Evolutionary conservation across 2,888 invertebrate genomes (phyloP), one percentile per base, ranked within the genome.

Genomic region (Sphecodes monilicornis): DNA sequence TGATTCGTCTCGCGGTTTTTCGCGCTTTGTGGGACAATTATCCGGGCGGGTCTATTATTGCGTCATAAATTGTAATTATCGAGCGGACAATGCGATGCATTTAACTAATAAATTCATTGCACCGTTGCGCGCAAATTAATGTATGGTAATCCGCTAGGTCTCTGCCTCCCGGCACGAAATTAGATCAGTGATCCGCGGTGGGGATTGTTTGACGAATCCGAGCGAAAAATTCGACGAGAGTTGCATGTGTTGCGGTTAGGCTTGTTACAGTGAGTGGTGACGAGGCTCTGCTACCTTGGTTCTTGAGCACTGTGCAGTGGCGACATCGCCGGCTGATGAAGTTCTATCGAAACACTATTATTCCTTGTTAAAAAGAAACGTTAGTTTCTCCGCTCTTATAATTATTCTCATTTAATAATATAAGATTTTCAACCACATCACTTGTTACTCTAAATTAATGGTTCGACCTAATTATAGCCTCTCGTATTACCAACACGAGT

Each of bases 81-180:
- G 76, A 29, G 71, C 46, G 71, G 76, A 77, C 89, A 82, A 89
- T 84, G 88, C 85, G 78, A 82, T 74, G 88, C 85, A 84, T 89
- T 90, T 89, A 86, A 89, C 88, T 90, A 90, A 90, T 90, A 90
- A 89, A 90, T 90, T 90, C 89, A 89, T 90, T 85, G 85, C 64
- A 72, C 74, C 85, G 73, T 76, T 70, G 80, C 75, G 89, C 76
- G 87, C 84, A 88, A 90, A 89, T 90, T 88, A 90, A 90, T 90
- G 83, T 90, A 90, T 90, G 90, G 76, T 90, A 90, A 90, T 90
- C 82, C 77, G 64, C 70, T 72, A 84, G 89, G 86, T 82, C 64
- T 81, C 80, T 78, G 88, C 79, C 86, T 80, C 54, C 77, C 80
- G 85, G 64, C 64, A 60, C 76, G 84, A 86, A 89, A 90, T 89